A percentile compares a stretch with the other conserved stretches of the same genome.
These are phyloP conservation scores for Prosapia bicincta DNA, from an alignment of 2,888 invertebrate genomes.

Conservation along the genomic window DNA sequence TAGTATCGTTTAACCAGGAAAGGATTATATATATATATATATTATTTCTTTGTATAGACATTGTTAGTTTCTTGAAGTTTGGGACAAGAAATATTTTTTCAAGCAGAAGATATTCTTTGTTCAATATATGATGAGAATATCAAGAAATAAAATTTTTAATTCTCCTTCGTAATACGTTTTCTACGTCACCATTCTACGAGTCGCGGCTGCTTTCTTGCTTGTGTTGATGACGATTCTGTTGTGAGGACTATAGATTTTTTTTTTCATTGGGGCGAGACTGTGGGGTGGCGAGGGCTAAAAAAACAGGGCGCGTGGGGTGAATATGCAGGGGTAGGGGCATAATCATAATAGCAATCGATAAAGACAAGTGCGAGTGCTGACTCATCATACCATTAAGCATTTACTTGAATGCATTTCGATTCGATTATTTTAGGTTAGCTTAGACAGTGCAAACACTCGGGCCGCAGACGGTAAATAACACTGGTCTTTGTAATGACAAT, in stretches of 20 bases:
- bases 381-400: constrained; percentile 10
- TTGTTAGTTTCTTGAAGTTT: too few relatives aligned
- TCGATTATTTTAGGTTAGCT: background rate
- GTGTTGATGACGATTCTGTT: constrained; percentile 8
- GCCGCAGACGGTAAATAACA: background rate
- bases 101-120: too few relatives aligned
- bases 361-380: constrained; percentile 23
- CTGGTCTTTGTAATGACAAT: background rate
- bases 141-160: too few relatives aligned
- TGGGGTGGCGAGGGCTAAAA: constrained; percentile 26
- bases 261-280: constrained; percentile 16
- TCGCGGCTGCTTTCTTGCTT: background rate
- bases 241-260: constrained; percentile 29
- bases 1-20: too few relatives aligned
- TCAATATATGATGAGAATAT: too few relatives aligned
- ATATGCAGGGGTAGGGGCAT: constrained; percentile 27
- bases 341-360: constrained; percentile 31
- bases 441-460: background rate
- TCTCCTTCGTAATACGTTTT: too few relatives aligned
- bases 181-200: too few relatives aligned
- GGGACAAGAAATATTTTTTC: too few relatives aligned
- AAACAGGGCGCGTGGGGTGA: constrained; percentile 27
- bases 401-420: background rate
- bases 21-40: too few relatives aligned
- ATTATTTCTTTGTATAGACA: too few relatives aligned